Base-by-base conservation (phyloP, 2,113 vertebrate genomes). In the Gallinago undulata region DNA sequence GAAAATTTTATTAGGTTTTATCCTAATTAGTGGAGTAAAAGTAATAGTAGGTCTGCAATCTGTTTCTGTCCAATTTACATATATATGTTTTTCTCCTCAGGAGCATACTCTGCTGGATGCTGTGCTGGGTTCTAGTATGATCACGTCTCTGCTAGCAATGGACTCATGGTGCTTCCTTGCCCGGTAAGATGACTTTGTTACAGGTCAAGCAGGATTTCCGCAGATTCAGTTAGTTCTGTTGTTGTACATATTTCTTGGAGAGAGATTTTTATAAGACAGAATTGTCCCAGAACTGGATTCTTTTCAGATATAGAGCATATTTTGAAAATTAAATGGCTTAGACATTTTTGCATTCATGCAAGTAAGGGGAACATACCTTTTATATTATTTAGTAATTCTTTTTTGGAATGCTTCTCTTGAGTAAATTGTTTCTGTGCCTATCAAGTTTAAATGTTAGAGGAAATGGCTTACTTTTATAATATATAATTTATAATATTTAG, bases 151-250 rank as follows among this genome's bases (percentile, higher is more conserved):
- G 17, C 96, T 99, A 39, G 99, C 99, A 41, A 97, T 98, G 96
- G 99, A 99, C 66, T 97, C 98, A 0, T 99, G 99, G 99, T 99
- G 99, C 94, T 99, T 99, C 92, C 98, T 99, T 93, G 99, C 98
- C 51, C 98, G 99, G 99, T 99, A 96, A 97, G 95, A 25, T 59
- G 31, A 69, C 25, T 19, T n/a, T 57, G 4, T 27, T 35, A 19
- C 31, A 80, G 15, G 13, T 35, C 43, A 57, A 18, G 41, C 63
- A 73, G 81, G 23, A 66, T 78, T 94, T 57, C 27, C 57, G 70
- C 21, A 72, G 19, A 63, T 66, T 24, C 37, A 33, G 10, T 51
- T 83, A 68, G 31, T 86, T 84, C 53, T 79, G 7, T 53, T 62
- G 35, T 56, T 88, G 28, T 48, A 70, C 4, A 4, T 43, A 53